Percentiles rank a stretch among this genome's conserved stretches.
These are phyloP conservation scores for Lateolabrax maculatus DNA, from an alignment of 2,797 vertebrate species.

Conservation along the genomic window DNA sequence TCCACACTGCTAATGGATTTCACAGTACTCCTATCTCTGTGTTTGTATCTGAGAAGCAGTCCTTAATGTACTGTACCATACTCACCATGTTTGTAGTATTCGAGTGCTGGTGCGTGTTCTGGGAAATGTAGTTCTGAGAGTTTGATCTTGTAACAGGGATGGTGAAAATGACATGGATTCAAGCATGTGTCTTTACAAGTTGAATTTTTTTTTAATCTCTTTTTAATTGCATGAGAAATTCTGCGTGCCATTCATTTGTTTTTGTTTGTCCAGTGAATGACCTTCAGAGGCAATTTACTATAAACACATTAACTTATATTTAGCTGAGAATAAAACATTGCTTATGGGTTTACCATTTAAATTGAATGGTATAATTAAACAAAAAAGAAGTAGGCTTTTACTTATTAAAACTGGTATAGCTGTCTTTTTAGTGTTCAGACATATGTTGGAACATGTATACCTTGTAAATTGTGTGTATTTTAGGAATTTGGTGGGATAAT, in stretches of 20 bases:
- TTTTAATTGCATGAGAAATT: slow-evolving; percentile 78
- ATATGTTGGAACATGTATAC: slow-evolving; percentile 59
- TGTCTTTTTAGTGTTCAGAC: slow-evolving; percentile 52
- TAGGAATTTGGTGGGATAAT: slow-evolving; percentile 56
- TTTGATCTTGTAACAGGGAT: slow-evolving; percentile 33
- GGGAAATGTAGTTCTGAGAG: slow-evolving; percentile 52
- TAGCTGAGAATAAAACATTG: slow-evolving; percentile 42
- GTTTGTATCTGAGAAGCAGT: slow-evolving; percentile 51
- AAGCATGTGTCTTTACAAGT: slow-evolving; percentile 52
- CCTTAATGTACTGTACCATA: slow-evolving; percentile 50
- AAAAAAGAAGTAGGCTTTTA: slow-evolving; percentile 60
- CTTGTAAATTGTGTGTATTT: slow-evolving; percentile 78
- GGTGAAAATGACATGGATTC: slow-evolving; percentile 55
- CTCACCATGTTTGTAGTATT: slow-evolving; percentile 59
- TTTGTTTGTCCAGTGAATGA: slow-evolving; percentile 60
- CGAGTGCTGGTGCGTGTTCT: slow-evolving; percentile 50
- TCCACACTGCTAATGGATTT: slow-evolving; percentile 70
- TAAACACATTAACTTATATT: slow-evolving; percentile 67
- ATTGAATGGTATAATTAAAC: slow-evolving; percentile 35
- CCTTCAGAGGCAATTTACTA: slow-evolving; percentile 43
- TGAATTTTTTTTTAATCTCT: slow-evolving; percentile 32
- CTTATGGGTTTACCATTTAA: slow-evolving; percentile 47
- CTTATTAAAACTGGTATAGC: slow-evolving; percentile 48
- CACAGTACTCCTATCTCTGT: slow-evolving; percentile 63
- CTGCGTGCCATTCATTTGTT: slow-evolving; percentile 64